These are phyloP conservation scores for Neoniphon sammara DNA, from an alignment of 2,797 vertebrate genomes.

Conservation along the genomic window DNA sequence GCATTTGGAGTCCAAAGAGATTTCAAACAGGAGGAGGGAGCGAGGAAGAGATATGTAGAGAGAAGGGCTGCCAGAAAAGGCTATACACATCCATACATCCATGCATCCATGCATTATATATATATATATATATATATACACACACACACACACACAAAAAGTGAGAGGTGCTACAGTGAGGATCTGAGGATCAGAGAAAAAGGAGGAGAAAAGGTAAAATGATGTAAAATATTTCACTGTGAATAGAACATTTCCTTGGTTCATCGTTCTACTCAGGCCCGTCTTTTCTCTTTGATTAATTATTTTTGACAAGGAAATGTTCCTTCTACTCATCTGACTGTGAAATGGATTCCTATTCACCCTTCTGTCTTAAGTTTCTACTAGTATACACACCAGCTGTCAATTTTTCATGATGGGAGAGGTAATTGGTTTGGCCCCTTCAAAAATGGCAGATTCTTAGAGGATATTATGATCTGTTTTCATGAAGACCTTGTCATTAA, in stretches of 20 bases:
- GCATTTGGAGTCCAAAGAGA: slow-evolving; percentile 73
- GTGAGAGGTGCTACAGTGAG: not conserved
- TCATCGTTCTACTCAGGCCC: slow-evolving; percentile 33
- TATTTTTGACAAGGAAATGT: slow-evolving; percentile 56
- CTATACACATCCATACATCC: not conserved
- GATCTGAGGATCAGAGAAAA: not conserved
- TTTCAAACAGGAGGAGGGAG: slow-evolving; percentile 50
- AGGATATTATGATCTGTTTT: slow-evolving; percentile 59
- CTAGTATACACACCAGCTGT: slow-evolving; percentile 51
- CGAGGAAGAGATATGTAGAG: slow-evolving; percentile 34
- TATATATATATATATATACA: not conserved
- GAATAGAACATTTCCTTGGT: slow-evolving; percentile 18
- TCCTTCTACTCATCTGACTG: slow-evolving; percentile 53
- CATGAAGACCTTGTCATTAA: slow-evolving; percentile 40
- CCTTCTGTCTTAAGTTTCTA: slow-evolving; percentile 45
- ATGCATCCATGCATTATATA: no score
- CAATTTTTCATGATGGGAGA: slow-evolving; percentile 53
- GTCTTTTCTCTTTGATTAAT: slow-evolving; percentile 58
- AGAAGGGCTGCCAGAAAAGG: slow-evolving; percentile 40
- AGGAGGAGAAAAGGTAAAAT: slow-evolving; percentile 10
- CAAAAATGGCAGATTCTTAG: slow-evolving; percentile 45
- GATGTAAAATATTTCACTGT: slow-evolving; percentile 12
- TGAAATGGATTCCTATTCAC: slow-evolving; percentile 59
- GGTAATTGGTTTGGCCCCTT: slow-evolving; percentile 65
- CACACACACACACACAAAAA: slow-evolving; percentile 33